Base-by-base conservation (phyloP, 2,888 invertebrate species). In the Calliopum simillimum region DNA sequence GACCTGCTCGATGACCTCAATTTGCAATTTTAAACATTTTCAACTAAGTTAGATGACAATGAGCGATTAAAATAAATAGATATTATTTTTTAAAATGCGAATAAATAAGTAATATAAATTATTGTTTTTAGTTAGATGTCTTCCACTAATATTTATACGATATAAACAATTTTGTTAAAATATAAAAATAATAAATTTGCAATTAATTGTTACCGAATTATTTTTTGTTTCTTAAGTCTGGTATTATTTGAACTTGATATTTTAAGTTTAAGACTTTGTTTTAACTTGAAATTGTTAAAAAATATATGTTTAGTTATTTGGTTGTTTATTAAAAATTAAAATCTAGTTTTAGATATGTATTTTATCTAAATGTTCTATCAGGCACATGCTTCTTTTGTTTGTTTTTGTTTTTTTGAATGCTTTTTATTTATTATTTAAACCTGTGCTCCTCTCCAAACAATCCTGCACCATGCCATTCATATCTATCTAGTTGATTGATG, bases 121-220 rank as follows among this genome's bases (percentile, higher is more conserved):
- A 43, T 67, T 67, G 55, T 55, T 56, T 63, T 58, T 65, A 62
- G 55, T 62, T 55, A 69, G 55, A 58, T 64, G 72, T 73, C 71
- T 71, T 71, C 71, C 71, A 71, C 69, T 70, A 68, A 73, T 71
- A 70, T 69, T 70, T 73, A 73, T 66, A 33, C 33, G 33, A 33
- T 33, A 56, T 68, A 64, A 53, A 63, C 46, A 67, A 62, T 65
- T 69, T 73, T 65, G 65, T 73, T 72, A 65, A 53, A 63, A 66
- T 64, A 64, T 63, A 63, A 69, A 64, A 74, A 74, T 71, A 69
- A 70, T 73, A 44, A 73, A 69, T 33, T 33, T 72, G 56, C 55
- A 73, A 71, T 71, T 71, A 53, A 68, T 66, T 74, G 70, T 67
- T 66, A 62, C 68, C 43, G 61, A 64, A 56, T 56, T 49, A 61